Conservation (phyloP, 2,888 invertebrate species). For the Platycheirus albimanus region DNA sequence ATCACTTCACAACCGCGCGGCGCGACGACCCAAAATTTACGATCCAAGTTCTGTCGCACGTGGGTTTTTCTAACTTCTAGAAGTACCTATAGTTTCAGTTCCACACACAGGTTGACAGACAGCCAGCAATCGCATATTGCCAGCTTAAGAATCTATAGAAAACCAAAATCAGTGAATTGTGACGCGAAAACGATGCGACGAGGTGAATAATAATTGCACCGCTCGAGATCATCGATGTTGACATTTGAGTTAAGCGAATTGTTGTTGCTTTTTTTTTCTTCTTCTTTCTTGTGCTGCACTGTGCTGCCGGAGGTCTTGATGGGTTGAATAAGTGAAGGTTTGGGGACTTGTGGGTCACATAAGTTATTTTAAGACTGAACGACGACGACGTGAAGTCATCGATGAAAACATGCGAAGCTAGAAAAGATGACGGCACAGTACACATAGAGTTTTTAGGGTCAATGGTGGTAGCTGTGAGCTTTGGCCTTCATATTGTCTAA, state of each 20-base stretch:
- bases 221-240: slow-evolving; percentile 68
- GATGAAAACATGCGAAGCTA: neutral
- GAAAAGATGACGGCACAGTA: slow-evolving; percentile 25
- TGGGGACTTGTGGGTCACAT: slow-evolving; percentile 54
- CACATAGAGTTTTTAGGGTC: slow-evolving; percentile 25
- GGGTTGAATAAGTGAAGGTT: slow-evolving; percentile 60
- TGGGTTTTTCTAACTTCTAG: slow-evolving; percentile 29
- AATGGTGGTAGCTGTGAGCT: neutral
- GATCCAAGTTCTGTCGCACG: slow-evolving; percentile 30
- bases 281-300: slow-evolving; percentile 27
- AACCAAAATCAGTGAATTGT: slow-evolving; percentile 62
- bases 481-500: neutral
- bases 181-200: slow-evolving; percentile 63
- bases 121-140: slow-evolving; percentile 32
- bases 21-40: slow-evolving; percentile 51
- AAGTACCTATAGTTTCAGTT: slow-evolving; percentile 9
- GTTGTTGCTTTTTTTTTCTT: too few relatives aligned
- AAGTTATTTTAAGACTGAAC: slow-evolving; percentile 21
- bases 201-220: slow-evolving; percentile 72
- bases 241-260: slow-evolving; percentile 65
- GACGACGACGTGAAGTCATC: slow-evolving; percentile 18
- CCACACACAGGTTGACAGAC: slow-evolving; percentile 39
- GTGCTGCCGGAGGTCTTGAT: slow-evolving; percentile 48
- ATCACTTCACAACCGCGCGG: slow-evolving; percentile 7
- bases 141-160: slow-evolving; percentile 27